Conservation (phyloP, 1,140 invertebrate genomes). For the Cecropterus lyciades region DNA sequence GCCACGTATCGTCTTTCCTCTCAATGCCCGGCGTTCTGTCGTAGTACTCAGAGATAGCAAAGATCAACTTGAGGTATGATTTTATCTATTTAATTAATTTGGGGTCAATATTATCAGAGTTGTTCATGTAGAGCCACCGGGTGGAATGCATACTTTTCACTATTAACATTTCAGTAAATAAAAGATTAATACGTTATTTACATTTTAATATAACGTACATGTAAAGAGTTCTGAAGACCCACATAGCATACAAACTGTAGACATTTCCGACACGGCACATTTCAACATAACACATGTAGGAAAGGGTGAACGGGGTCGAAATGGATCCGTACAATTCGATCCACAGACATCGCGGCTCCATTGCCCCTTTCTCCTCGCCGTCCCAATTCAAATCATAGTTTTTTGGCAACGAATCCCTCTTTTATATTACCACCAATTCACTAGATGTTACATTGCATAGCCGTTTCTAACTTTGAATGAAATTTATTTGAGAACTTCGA, state of each 20-base stretch:
- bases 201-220: too few species aligned
- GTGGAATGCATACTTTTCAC: too few species aligned
- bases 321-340: slow-evolving; percentile 28
- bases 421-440: slow-evolving; percentile 30
- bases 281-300: slow-evolving; percentile 11
- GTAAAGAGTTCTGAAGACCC: background rate
- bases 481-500: slow-evolving; percentile 29
- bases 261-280: slow-evolving; percentile 14
- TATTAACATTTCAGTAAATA: too few species aligned
- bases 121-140: too few species aligned
- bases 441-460: slow-evolving; percentile 23
- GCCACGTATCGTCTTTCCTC: too few species aligned
- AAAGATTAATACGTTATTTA: too few species aligned
- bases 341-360: slow-evolving; percentile 28
- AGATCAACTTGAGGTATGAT: too few species aligned
- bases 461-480: slow-evolving; percentile 31
- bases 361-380: slow-evolving; percentile 5
- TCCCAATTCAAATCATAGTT: slow-evolving; percentile 18
- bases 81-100: too few species aligned
- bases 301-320: slow-evolving; percentile 23
- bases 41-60: too few species aligned
- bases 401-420: slow-evolving; percentile 23
- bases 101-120: too few species aligned
- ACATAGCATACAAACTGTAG: background rate
- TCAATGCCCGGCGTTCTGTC: too few species aligned